Percentiles rank a stretch among this genome's conserved stretches.
phyloP scores from a whole-genome alignment of 2,113 vertebrate genomes.

The Mormoops blainvillei region DNA sequence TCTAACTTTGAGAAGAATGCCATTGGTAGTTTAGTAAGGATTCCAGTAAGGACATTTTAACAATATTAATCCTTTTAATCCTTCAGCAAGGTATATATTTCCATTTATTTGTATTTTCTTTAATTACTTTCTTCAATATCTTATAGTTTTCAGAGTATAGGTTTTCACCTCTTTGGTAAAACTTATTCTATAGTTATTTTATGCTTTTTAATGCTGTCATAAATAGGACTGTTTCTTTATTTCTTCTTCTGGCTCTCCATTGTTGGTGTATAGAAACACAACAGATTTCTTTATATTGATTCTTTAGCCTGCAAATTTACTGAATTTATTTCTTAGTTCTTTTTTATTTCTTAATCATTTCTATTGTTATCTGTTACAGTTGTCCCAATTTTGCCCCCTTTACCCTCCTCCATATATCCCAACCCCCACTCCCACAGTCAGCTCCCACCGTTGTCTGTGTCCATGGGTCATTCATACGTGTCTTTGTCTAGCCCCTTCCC shows the following conservation, averaged over 20 bases:
- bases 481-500: too few species aligned
- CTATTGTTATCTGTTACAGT: too few species aligned
- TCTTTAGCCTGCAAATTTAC: not conserved
- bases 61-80: not conserved
- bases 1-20: not conserved
- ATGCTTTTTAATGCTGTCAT: not conserved
- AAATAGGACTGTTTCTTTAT: not conserved
- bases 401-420: too few species aligned
- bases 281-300: not conserved
- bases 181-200: not conserved
- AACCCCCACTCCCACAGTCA: too few species aligned
- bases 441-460: too few species aligned
- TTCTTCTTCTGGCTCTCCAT: not conserved
- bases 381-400: too few species aligned
- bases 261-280: not conserved
- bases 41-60: not conserved
- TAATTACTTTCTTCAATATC: not conserved
- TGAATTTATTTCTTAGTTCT: not conserved
- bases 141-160: not conserved
- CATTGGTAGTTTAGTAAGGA: not conserved
- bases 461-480: too few species aligned
- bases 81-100: not conserved
- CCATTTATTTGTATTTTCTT: not conserved
- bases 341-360: too few species aligned
- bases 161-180: not conserved